Percentiles rank a stretch among this genome's conserved stretches.
phyloP scores from a whole-genome alignment of 1,140 invertebrate species.

The Sycophila sp. region DNA sequence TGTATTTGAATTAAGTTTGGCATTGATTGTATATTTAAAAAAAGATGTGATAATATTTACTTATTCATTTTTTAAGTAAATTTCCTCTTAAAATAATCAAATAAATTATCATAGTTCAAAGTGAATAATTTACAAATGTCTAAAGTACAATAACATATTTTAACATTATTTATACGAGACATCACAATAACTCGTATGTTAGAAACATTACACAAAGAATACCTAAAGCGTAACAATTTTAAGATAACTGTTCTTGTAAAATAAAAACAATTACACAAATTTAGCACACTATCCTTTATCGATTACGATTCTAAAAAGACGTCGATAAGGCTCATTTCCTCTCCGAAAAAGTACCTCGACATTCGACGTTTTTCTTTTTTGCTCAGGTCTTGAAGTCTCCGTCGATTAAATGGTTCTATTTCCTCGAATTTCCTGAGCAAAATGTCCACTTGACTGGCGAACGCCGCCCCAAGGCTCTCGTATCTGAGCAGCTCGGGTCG shows the following conservation, averaged over 20 bases:
- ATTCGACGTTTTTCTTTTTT: not conserved
- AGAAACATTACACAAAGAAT: not conserved
- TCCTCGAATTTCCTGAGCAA: conserved; percentile 61
- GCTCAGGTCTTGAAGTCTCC: not conserved
- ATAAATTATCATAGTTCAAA: no score
- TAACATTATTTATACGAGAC: no score
- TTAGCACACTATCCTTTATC: no score
- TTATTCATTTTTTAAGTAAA: no score
- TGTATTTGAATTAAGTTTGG: no score
- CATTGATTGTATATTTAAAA: no score
- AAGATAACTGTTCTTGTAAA: not conserved
- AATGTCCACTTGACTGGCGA: conserved; percentile 65
- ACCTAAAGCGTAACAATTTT: not conserved
- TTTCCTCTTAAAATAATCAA: no score
- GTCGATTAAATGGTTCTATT: conserved; percentile 14
- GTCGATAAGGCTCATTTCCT: conserved; percentile 26
- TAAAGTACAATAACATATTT: no score
- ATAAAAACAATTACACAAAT: no score
- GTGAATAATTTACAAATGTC: no score
- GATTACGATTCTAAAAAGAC: conserved; percentile 23
- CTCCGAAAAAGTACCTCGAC: conserved; percentile 20
- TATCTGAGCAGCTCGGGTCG: conserved; percentile 59
- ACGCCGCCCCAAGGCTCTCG: conserved; percentile 53
- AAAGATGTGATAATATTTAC: no score
- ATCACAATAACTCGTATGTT: not conserved